Percentiles rank a stretch among this genome's conserved stretches.
Evolutionary conservation across 2,888 invertebrate genomes (phyloP).

Genomic region (Cataglyphis rosenhaueri): DNA sequence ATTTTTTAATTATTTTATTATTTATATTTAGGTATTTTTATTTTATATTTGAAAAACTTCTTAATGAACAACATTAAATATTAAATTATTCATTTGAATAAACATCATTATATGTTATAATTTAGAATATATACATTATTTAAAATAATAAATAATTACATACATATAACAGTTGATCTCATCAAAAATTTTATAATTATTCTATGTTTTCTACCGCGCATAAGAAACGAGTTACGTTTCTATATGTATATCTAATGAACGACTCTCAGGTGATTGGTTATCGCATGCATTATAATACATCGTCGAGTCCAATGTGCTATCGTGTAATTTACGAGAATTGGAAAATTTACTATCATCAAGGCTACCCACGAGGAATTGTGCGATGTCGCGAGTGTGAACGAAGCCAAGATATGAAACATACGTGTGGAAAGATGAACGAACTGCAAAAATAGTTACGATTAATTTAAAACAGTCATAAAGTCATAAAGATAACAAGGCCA

Average conservation of each 20-base stretch:
- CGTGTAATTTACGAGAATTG: conserved; percentile 72
- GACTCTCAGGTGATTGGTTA: conserved; percentile 27
- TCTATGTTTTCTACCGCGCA: background rate
- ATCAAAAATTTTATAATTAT: background rate
- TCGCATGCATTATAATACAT: conserved; percentile 38
- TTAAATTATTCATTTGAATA: background rate
- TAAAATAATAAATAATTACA: background rate
- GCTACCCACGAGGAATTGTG: conserved; percentile 26
- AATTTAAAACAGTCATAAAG: conserved; percentile 1
- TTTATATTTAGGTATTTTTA: background rate
- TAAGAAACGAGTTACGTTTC: conserved; percentile 5
- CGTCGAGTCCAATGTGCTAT: conserved; percentile 24
- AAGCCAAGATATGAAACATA: conserved; percentile 15
- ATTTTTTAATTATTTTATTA: background rate
- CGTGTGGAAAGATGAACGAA: conserved; percentile 27
- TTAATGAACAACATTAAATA: background rate
- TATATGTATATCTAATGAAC: background rate
- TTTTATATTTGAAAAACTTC: background rate
- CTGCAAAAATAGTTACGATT: background rate
- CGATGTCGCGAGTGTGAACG: conserved; percentile 30
- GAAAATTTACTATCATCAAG: conserved; percentile 57
- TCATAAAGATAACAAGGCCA: conserved; percentile 21
- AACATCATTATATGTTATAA: background rate
- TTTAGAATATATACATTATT: background rate
- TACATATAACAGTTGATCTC: background rate